Conservation (phyloP, 2,113 vertebrate species). For the Sinocyclocheilus anshuiensis region DNA sequence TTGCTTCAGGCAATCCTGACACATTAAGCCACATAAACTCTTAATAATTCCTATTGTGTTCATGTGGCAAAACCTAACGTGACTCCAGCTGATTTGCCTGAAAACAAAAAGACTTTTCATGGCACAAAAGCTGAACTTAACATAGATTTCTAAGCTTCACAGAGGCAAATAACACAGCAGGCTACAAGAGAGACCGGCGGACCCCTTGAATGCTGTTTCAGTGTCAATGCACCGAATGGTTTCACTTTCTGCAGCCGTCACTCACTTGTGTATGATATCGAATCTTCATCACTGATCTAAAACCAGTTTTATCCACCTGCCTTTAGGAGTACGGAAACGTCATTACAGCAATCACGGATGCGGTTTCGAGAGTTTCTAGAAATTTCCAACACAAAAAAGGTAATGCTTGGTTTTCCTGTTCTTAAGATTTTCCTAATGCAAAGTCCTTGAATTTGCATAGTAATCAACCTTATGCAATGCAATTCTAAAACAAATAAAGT, state of each 20-base stretch:
- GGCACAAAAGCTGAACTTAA: slow-evolving; percentile 29
- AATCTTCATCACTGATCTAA: neutral
- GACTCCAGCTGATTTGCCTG: slow-evolving; percentile 44
- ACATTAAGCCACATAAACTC: slow-evolving; percentile 9
- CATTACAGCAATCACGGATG: neutral
- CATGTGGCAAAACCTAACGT: slow-evolving; percentile 42
- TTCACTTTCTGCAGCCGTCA: slow-evolving; percentile 37
- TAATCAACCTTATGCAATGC: slow-evolving; percentile 33
- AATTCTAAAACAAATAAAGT: slow-evolving; percentile 23
- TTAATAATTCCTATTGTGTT: slow-evolving; percentile 3
- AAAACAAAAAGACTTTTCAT: slow-evolving; percentile 50
- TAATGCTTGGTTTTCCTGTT: slow-evolving; percentile 51
- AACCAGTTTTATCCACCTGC: neutral
- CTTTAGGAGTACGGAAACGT: neutral
- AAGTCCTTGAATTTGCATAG: slow-evolving; percentile 66
- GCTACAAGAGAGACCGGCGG: neutral
- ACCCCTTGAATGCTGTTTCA: slow-evolving; percentile 10
- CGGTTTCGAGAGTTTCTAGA: slow-evolving; percentile 26
- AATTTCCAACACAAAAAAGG: slow-evolving; percentile 52
- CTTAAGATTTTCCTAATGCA: slow-evolving; percentile 67
- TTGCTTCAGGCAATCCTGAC: neutral
- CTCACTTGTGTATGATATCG: neutral
- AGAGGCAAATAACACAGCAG: slow-evolving; percentile 2
- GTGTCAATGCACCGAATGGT: neutral
- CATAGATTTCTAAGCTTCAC: slow-evolving; percentile 6